Evolutionary conservation across 2,797 vertebrate genomes (phyloP).

Genomic region (Gallinago stenura): DNA sequence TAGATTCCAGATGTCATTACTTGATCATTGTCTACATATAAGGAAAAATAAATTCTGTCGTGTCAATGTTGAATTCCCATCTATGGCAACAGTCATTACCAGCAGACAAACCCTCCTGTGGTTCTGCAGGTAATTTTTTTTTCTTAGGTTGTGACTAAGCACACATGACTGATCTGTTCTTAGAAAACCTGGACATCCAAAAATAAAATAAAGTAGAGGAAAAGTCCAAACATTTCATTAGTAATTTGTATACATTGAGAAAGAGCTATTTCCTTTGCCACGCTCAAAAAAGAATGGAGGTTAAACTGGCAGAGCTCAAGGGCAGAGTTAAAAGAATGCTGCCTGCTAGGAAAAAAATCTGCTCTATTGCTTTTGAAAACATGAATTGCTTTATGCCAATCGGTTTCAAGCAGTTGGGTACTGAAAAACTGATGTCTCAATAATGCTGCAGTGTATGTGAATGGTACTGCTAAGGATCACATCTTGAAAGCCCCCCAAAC

Average conservation of each 20-base stretch:
- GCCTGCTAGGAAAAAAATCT: background rate
- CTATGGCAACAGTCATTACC: background rate
- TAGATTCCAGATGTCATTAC: constrained; percentile 53
- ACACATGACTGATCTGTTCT: fast-evolving
- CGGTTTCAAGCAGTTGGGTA: background rate
- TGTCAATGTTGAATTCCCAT: background rate
- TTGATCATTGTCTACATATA: constrained; percentile 22
- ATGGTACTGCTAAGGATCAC: background rate
- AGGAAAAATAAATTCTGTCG: constrained; percentile 6
- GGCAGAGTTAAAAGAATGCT: background rate
- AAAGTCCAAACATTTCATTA: background rate
- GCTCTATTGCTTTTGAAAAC: constrained; percentile 16
- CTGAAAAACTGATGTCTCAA: constrained; percentile 21
- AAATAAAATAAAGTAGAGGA: background rate
- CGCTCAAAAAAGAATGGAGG: background rate
- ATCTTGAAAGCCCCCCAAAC: background rate
- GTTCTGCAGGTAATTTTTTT: background rate
- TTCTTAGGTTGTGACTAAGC: background rate
- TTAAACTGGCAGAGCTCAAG: background rate
- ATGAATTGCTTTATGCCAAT: constrained; percentile 15
- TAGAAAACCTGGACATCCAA: background rate
- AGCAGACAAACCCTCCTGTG: background rate
- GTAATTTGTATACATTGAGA: background rate
- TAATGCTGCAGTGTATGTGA: constrained; percentile 5
- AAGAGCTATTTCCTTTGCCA: background rate